Base-by-base conservation (phyloP, 2,797 vertebrate species). In the Bryconaethiops microstoma region DNA sequence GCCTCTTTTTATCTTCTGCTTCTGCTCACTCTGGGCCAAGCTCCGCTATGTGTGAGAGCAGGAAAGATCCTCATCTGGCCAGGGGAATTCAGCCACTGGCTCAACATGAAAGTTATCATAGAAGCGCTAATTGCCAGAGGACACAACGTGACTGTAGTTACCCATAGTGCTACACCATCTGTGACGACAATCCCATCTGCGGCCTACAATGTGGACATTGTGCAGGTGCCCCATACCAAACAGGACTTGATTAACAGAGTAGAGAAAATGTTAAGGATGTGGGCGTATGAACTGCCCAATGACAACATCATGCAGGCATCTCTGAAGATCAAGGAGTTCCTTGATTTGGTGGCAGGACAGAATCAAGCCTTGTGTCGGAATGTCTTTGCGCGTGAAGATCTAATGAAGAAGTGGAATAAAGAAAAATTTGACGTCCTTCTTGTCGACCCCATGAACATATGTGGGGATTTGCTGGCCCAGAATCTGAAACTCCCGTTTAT, bases 381-480 rank as follows among this genome's bases (percentile, higher is more conserved):
- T 1, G 62, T 82, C 19, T 85, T 85, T 57, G 73, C 77, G 42
- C 77, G 23, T 62, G n/a, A 65, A 63, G 80, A 82, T 76, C 84
- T 92, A n/a, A 62, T 89, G 17, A 78, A 67, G 57, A 93, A 85
- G 80, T 86, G 94, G 73, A 42, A 75, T 54, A 59, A 83, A 69
- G 77, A 85, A n/a, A 83, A 79, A 54, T 94, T 93, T 79, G 90
- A 94, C 25, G 23, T 91, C 17, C 1, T 94, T 25, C 13, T 95
- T 0, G 83, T 86, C 29, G 93, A 94, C 25, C 88, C 90, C 0
- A 0, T 92, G 4, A 0, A 1, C 42, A 0, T 69, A 0, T 88
- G 93, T 0, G 90, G 90, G 0, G 92, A 95, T 25, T 88, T 94
- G 0, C 4, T 93, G 75, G 91, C 92, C 60, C 84, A 92, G 77